Evolutionary conservation across 1,140 invertebrate species (phyloP).

Genomic region (Ectropis grisescens): DNA sequence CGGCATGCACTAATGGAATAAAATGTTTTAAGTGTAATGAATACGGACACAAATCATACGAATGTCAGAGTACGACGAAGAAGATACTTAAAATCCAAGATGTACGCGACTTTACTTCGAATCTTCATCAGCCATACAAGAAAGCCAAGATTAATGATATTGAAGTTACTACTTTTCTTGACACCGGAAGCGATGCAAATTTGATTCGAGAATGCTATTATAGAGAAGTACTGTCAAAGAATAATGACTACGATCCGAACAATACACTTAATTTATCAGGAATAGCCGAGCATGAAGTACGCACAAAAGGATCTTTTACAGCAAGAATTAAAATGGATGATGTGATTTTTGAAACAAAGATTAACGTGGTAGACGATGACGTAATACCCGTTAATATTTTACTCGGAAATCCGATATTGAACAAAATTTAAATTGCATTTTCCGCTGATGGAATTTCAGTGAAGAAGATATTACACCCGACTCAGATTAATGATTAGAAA

Average conservation of each 20-base stretch:
- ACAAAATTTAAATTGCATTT: constrained; percentile 12
- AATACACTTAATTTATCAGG: constrained; percentile 2
- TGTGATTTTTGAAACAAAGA: too few species aligned
- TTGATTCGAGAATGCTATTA: constrained; percentile 6
- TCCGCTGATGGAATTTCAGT: constrained; percentile 5
- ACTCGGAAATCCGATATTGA: constrained; percentile 11
- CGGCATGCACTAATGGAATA: constrained; percentile 14
- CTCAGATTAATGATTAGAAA: constrained; percentile 2
- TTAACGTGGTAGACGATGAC: constrained; percentile 12
- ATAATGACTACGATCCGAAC: constrained; percentile 1
- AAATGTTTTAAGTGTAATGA: constrained; percentile 24
- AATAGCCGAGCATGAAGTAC: constrained; percentile 8
- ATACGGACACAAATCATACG: constrained; percentile 10
- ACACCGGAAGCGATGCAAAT: constrained; percentile 16
- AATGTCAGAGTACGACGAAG: constrained; percentile 6
- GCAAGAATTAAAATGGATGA: constrained; percentile 10
- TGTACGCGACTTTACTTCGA: neutral
- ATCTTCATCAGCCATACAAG: constrained; percentile 11
- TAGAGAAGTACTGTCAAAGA: neutral
- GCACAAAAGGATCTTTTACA: constrained; percentile 6
- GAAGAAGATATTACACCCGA: constrained; percentile 4
- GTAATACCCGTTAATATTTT: constrained; percentile 12
- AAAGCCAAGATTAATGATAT: constrained; percentile 8
- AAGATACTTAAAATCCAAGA: constrained; percentile 10
- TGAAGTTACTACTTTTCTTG: constrained; percentile 6